Base-by-base conservation (phyloP, 1,140 invertebrate species). In the Zaprionus kolodkinae region DNA sequence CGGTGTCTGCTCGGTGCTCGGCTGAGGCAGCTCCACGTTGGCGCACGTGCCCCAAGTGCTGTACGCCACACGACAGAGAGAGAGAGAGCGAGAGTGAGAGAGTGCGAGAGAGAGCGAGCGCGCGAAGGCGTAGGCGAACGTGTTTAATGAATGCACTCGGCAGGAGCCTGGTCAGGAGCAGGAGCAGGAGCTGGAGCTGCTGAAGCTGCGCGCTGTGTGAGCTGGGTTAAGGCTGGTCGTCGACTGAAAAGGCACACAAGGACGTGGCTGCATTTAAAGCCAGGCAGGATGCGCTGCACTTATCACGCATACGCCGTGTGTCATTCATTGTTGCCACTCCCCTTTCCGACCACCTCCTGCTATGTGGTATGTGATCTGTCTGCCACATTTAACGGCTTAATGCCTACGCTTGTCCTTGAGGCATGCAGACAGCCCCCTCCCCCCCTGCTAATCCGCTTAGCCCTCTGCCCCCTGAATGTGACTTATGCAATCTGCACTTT, bases 341-440 rank as follows among this genome's bases (percentile, higher is more conserved):
- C 27, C 27, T 6, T 5, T 3, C 27, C 27, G n/a, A n/a, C n/a
- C n/a, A n/a, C n/a, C n/a, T n/a, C n/a, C n/a, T n/a, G n/a, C n/a
- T n/a, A n/a, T n/a, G n/a, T 13, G 25, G 7, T 17, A n/a, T 27
- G 12, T 54, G 25, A 54, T 45, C 63, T 65, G 56, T 6, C 43
- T 63, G 73, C 63, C 64, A 59, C 73, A 84, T 73, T 80, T 70
- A 75, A 84, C 40, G 62, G 65, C 75, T 71, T 76, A 76, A 76
- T 79, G 76, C 76, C 63, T 62, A 55, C 61, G 52, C 67, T 50
- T 81, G 81, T 85, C 81, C 81, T 85, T 85, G 82, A 78, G 15
- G 38, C 38, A 7, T n/a, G 15, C 45, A 68, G 43, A 67, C 77
- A 55, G 61, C 30, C 72, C 10, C 30, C 27, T 13, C 40, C 36